Percentiles rank a stretch among this genome's conserved stretches.
Conservation (phyloP, 2,113 vertebrate species). For the Nycticebus coucang region DNA sequence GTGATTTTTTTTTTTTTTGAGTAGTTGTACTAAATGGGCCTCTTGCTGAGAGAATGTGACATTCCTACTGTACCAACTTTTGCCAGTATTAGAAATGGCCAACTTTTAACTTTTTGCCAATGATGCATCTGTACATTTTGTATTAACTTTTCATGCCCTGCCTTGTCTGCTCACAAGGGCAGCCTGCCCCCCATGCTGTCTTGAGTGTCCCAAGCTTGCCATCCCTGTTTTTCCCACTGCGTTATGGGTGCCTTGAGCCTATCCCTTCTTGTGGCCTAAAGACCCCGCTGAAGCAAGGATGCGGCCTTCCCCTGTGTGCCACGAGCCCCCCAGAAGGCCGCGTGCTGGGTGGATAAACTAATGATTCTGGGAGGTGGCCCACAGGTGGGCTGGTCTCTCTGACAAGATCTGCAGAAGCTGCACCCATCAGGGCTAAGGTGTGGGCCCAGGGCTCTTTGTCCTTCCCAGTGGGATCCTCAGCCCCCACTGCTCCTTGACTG, state of each 20-base stretch:
- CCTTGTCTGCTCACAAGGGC: neutral
- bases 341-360: neutral
- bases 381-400: fast-evolving
- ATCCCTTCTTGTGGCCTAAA: fast-evolving
- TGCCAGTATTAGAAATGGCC: neutral
- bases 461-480: neutral
- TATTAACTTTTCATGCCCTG: neutral
- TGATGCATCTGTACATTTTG: fast-evolving
- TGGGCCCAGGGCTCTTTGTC: neutral
- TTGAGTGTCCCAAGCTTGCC: neutral
- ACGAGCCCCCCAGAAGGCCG: neutral
- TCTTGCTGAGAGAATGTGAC: neutral
- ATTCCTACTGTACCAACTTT: neutral
- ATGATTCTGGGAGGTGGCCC: neutral
- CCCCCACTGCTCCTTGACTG: neutral
- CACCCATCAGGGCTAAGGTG: neutral
- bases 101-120: neutral
- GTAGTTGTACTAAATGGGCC: neutral
- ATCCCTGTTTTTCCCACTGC: neutral
- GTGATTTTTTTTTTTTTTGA: neutral
- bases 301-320: neutral
- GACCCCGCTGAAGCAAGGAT: no score
- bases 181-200: fast-evolving
- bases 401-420: neutral
- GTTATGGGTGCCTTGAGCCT: neutral